A percentile compares a stretch with the other conserved stretches of the same genome.
Evolutionary conservation across 2,888 invertebrate genomes (phyloP).

Genomic region (Phorcus lineatus): DNA sequence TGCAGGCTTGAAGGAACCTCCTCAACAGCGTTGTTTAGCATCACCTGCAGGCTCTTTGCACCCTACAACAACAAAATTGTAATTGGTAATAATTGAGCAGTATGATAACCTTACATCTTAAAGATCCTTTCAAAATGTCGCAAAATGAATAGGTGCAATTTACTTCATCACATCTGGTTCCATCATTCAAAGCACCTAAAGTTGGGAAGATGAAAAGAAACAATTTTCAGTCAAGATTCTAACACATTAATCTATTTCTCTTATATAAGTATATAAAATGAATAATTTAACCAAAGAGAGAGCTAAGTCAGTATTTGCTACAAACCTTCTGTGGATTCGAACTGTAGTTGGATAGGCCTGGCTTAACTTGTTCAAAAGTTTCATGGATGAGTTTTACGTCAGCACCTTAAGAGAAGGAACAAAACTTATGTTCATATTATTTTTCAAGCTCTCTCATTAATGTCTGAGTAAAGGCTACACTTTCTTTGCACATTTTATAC

Average conservation of each 20-base stretch:
- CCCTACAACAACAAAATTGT: constrained; percentile 78
- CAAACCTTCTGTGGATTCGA: constrained; percentile 85
- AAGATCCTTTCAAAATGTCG: too few species aligned
- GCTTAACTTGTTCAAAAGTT: constrained; percentile 79
- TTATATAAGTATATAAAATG: too few species aligned
- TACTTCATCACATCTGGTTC: too few species aligned
- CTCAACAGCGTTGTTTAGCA: constrained; percentile 86
- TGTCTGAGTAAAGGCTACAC: too few species aligned
- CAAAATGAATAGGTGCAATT: too few species aligned
- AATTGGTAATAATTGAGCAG: too few species aligned
- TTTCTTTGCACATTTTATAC: too few species aligned
- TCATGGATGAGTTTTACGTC: constrained; percentile 54
- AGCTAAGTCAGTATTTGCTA: constrained; percentile 9
- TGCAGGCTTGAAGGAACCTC: constrained; percentile 87
- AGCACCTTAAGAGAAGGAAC: background rate
- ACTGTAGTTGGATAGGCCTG: constrained; percentile 92
- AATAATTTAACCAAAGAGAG: background rate
- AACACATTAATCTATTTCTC: too few species aligned
- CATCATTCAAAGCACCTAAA: too few species aligned
- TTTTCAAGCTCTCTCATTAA: background rate
- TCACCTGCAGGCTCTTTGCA: constrained; percentile 82
- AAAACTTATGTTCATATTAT: background rate
- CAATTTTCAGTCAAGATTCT: too few species aligned
- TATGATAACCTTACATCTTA: too few species aligned
- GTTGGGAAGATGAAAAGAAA: too few species aligned